These are phyloP conservation scores for Bovichtus diacanthus DNA, from an alignment of 2,797 vertebrate species.

Conservation along the genomic window DNA sequence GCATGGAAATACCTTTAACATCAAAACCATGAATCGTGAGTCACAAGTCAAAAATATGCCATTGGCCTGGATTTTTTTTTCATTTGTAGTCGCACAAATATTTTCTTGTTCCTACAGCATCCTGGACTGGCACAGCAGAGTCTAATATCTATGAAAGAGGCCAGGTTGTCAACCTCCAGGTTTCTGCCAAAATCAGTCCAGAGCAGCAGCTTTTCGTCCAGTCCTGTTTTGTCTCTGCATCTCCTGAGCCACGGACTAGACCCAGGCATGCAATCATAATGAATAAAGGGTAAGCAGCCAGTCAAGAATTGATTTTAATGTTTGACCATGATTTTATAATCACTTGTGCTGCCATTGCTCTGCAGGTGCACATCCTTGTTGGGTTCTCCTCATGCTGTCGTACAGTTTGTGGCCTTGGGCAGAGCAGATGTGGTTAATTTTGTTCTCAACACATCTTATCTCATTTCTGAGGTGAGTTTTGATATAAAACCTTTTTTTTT, in stretches of 20 bases:
- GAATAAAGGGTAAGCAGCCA: constrained; percentile 77
- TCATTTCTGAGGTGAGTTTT: constrained; percentile 67
- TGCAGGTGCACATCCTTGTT: constrained; percentile 70
- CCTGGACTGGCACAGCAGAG: constrained; percentile 61
- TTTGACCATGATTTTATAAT: not conserved
- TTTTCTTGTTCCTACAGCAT: constrained; percentile 54
- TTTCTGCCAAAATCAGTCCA: constrained; percentile 47
- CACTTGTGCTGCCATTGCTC: not conserved
- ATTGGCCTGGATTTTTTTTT: fast-evolving
- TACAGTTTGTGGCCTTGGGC: constrained; percentile 61
- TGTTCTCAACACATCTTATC: constrained; percentile 64
- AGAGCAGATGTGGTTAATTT: constrained; percentile 63
- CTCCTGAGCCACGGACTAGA: constrained; percentile 53
- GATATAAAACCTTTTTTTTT: fast-evolving
- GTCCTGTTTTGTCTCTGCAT: constrained; percentile 74
- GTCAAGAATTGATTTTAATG: not conserved
- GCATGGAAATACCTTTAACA: constrained; percentile 19
- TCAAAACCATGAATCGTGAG: constrained; percentile 75
- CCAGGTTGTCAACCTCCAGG: constrained; percentile 68
- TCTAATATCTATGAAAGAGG: constrained; percentile 70
- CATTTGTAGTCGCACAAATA: fast-evolving
- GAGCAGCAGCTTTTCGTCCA: constrained; percentile 74
- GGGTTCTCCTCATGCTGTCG: constrained; percentile 49
- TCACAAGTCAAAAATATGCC: not conserved
- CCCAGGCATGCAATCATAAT: constrained; percentile 59